Base-by-base conservation (phyloP, 2,113 vertebrate species). In the Rhabdornis inornatus region DNA sequence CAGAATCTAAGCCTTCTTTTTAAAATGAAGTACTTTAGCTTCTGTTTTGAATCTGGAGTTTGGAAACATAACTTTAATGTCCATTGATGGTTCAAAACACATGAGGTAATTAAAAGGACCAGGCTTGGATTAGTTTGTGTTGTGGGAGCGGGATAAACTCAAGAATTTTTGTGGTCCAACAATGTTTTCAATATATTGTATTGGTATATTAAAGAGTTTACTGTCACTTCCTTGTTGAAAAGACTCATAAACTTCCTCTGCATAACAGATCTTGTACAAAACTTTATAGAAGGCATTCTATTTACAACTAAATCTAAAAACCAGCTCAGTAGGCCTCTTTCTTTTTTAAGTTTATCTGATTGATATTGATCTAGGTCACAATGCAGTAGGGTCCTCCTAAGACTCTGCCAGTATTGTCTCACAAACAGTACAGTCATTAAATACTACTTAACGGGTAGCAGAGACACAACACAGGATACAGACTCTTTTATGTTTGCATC, bases 371-470 rank as follows among this genome's bases (percentile, higher is more conserved):
- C 56, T 74, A 55, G 61, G 66, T 90, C 66, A 95, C 81, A 95
- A 83, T 83, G 59, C 61, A 35, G 31, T 68, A 83, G 39, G 33
- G 53, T 89, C 81, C 94, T 87, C 57, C 44, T 83, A 57, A 4
- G 2, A 61, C 74, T 91, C 65, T 89, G 78, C 45, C 64, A 83
- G 23, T 77, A 95, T 83, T 69, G 59, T 92, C 59, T 91, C 30
- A 88, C 52, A 65, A 92, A 92, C 40, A 87, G 78, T 72, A 64
- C 13, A 68, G 44, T 52, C 74, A 92, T 95, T 94, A 95, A 92
- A 83, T 42, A 55, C 31, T 84, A n/a, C 50, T 91, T 79, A 69
- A 66, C 78, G 30, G 20, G 35, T 33, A 86, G n/a, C 70, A 85
- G 59, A 86, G 60, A 49, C 49, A 59, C 79, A 81, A 82, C 81